Evolutionary conservation across 2,888 invertebrate genomes (phyloP), one percentile per base, ranked within the genome.

Genomic region (Coleophora deauratella): DNA sequence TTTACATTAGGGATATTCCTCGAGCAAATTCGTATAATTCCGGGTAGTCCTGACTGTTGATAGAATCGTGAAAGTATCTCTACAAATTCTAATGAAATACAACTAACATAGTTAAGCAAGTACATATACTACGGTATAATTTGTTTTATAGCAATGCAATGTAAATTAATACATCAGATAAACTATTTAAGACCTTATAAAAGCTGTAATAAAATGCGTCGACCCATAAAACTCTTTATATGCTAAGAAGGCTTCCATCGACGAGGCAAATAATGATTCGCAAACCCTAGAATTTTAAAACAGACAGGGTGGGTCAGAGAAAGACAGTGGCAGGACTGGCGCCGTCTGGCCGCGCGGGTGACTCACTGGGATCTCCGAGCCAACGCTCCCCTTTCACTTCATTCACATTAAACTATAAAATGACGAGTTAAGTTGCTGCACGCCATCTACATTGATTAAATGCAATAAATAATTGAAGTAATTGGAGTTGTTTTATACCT

Each of bases 311-410:
- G 60, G 62, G 64, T 63, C 56, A 55, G 57, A 58, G 52, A 61
- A 75, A 71, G 72, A 72, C 72, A 73, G 67, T 67, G 66, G 21
- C 65, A 30, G 21, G 21, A 21, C 21, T 6, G 21, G 21, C 21
- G 21, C 21, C 21, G 21, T 21, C 21, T 21, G 21, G 21, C 6
- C 21, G 63, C 66, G 65, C 51, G 52, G 57, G 60, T 84, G 84
- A 84, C 63, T 84, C 84, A 84, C 64, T 55, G 81, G 82, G 62
- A 72, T 72, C 74, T 73, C 77, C 81, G 55, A 40, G 43, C 46
- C 34, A 49, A 46, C 47, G 50, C 51, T 68, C 72, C 75, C 78
- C 80, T 73, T 74, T 62, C 68, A 63, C 65, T 65, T 57, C 59
- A 57, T 62, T 63, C 57, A 55, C 49, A 62, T 72, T 72, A 76